These are phyloP conservation scores for Lingula anatina DNA, from an alignment of 2,888 invertebrate genomes.

Conservation along the genomic window DNA sequence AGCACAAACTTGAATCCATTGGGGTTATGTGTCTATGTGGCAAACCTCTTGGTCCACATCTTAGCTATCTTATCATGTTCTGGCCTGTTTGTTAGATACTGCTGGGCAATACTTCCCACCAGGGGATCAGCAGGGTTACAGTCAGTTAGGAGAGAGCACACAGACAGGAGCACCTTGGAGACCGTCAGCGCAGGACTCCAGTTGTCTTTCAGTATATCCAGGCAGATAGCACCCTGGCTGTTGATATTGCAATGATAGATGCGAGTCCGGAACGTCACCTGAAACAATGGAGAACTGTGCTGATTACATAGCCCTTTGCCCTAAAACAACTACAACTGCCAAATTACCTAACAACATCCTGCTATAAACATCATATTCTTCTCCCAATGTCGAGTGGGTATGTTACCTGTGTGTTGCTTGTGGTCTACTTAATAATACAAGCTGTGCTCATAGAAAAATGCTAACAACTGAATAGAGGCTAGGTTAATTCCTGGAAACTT, in stretches of 20 bases:
- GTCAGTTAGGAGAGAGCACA: slow-evolving; percentile 95
- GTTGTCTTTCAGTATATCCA: slow-evolving; percentile 96
- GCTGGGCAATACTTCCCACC: slow-evolving; percentile 96
- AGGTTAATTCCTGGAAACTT: too few species aligned
- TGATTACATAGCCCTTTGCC: not conserved
- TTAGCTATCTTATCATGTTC: slow-evolving; percentile 97
- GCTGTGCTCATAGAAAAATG: too few species aligned
- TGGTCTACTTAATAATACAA: too few species aligned
- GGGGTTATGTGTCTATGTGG: too few species aligned
- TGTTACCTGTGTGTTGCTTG: too few species aligned
- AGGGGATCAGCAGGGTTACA: slow-evolving; percentile 99
- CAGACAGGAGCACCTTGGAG: slow-evolving; percentile 93
- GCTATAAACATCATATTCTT: too few species aligned
- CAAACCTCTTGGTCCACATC: slow-evolving; percentile 97
- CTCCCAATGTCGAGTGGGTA: too few species aligned
- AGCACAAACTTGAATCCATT: too few species aligned
- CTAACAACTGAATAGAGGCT: too few species aligned
- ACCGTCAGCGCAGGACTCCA: slow-evolving; percentile 99
- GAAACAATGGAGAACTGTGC: slow-evolving; percentile 10
- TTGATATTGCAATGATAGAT: slow-evolving; percentile 99
- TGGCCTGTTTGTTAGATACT: slow-evolving; percentile 94
- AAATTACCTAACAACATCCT: too few species aligned
- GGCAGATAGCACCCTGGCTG: slow-evolving; percentile 95
- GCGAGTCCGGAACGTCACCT: slow-evolving; percentile 79
- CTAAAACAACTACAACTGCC: too few species aligned